Evolutionary conservation across 2,797 vertebrate genomes (phyloP), one percentile per base, ranked within the genome.

Genomic region (Bovichtus diacanthus): DNA sequence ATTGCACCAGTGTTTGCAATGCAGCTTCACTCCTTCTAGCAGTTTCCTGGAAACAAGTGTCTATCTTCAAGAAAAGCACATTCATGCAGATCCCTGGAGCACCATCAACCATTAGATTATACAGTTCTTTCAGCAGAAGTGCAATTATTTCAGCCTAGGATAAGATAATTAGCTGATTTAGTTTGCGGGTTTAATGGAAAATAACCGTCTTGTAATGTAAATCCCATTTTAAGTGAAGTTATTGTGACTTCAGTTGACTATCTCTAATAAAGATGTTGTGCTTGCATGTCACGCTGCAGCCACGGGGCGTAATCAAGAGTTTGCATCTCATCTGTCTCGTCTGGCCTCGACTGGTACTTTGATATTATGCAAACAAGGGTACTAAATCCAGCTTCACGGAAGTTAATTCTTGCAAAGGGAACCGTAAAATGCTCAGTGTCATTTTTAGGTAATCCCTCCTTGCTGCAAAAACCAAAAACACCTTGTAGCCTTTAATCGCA

Each of bases 71-170:
- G 16, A 25, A 55, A 69, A 71, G 31, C 29, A 62, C 34, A 23
- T 53, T 39, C 25, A 27, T 8, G 19, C 9, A 19, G n/a, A 64
- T 73, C n/a, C 41, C 47, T 31, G 4, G 19, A 54, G 75, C 44
- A 31, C 71, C 34, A 53, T 59, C 27, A 67, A 56, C 53, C 41
- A 58, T 49, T 51, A 39, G 13, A 62, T 53, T 73, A 23, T 18
- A 9, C 61, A 15, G 71, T 46, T 66, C 23, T 41, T 56, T 51
- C 8, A 0, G 63, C 66, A 41, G 46, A 19, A 27, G 11, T 19
- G n/a, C 58, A 79, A 64, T 58, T 66, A 56, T 73, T 65, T 72
- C 6, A 63, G 19, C 39, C 31, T 36, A 23, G 43, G n/a, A 41
- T 16, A 34, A n/a, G 38, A 54, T 43, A 70, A 83, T 34, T 72